These are phyloP conservation scores for Coilia nasus DNA, from an alignment of 2,797 vertebrate species.

Conservation along the genomic window DNA sequence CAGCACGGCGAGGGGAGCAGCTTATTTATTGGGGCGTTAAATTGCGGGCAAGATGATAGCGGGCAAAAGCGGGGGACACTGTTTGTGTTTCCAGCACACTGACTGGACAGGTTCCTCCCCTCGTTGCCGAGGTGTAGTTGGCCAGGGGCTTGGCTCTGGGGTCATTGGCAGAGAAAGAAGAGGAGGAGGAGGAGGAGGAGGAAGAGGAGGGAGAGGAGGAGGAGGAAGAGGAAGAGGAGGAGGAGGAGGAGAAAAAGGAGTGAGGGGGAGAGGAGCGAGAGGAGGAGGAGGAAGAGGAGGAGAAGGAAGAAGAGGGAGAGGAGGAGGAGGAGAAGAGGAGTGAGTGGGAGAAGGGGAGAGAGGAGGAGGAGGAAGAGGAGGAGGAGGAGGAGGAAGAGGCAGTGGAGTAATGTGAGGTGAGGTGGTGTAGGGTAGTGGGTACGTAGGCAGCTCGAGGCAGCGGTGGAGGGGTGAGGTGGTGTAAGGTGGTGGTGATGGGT, in stretches of 20 bases:
- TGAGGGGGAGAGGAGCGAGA: too few species aligned
- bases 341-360: too few species aligned
- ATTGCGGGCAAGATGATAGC: constrained; percentile 57
- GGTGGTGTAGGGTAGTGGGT: neutral
- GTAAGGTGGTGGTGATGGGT: neutral
- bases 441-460: constrained; percentile 44
- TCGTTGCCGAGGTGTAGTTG: neutral
- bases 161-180: neutral
- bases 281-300: neutral
- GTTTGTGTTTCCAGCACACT: constrained; percentile 18
- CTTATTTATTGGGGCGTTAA: constrained; percentile 54
- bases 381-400: neutral
- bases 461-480: too few species aligned
- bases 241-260: neutral
- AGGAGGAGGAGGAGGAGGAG: neutral
- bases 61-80: constrained; percentile 42
- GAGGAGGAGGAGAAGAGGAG: too few species aligned
- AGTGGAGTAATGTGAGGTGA: too few species aligned
- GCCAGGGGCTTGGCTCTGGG: neutral
- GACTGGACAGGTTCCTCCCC: constrained; percentile 7
- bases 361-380: neutral
- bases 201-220: neutral
- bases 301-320: too few species aligned
- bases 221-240: neutral
- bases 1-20: constrained; percentile 33